Conservation (phyloP, 2,888 invertebrate species). For the Hydriomena furcata region DNA sequence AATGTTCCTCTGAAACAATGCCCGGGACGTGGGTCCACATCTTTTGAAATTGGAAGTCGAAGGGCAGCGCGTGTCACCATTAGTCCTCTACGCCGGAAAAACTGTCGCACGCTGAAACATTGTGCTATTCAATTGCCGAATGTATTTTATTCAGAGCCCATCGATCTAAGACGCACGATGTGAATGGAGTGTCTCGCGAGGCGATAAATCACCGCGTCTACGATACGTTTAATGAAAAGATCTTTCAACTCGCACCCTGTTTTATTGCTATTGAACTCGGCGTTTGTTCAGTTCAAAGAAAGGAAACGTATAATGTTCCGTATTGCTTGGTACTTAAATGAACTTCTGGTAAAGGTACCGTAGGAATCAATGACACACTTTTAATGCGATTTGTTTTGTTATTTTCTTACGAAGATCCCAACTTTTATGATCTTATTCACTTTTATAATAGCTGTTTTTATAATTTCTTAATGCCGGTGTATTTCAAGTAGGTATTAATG, state of each 20-base stretch:
- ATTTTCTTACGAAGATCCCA: too few relatives aligned
- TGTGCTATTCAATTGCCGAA: conserved; percentile 78
- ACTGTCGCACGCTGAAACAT: conserved; percentile 79
- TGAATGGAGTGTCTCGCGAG: conserved; percentile 76
- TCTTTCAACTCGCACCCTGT: conserved; percentile 61
- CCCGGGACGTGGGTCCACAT: conserved; percentile 45
- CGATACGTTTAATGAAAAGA: conserved; percentile 79
- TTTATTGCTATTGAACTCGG: conserved; percentile 61
- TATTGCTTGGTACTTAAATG: conserved; percentile 36
- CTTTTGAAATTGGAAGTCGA: conserved; percentile 80
- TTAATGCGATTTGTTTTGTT: not conserved
- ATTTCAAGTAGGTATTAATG: too few relatives aligned
- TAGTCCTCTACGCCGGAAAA: conserved; percentile 75
- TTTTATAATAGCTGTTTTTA: too few relatives aligned
- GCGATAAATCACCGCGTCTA: conserved; percentile 74
- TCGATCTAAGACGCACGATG: conserved; percentile 79
- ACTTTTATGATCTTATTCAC: too few relatives aligned
- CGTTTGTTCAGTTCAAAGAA: conserved; percentile 47
- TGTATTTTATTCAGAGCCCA: conserved; percentile 79
- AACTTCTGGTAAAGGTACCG: conserved; percentile 32
- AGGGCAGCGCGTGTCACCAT: conserved; percentile 74
- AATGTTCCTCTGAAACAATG: conserved; percentile 5
- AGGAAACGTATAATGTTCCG: conserved; percentile 35
- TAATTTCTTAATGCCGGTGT: too few relatives aligned
- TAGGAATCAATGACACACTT: conserved; percentile 34